Base-by-base conservation (phyloP, 2,113 vertebrate species). In the Nansenia antarctica region DNA sequence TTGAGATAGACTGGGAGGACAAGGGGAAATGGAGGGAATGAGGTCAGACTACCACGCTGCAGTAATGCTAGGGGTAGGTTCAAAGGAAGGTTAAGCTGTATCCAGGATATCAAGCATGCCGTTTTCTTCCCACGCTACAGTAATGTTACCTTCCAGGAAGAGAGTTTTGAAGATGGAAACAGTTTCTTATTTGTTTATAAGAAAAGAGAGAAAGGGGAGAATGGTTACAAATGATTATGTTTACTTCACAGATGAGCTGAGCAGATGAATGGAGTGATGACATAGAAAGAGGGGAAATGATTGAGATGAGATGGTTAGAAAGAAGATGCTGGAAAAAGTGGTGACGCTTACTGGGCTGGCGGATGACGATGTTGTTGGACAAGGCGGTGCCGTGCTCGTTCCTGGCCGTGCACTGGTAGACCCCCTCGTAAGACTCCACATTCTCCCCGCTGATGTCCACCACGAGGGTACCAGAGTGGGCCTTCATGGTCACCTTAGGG, bases 381-480 rank as follows among this genome's bases (percentile, higher is more conserved):
- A 99, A 68, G 3, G 97, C 96, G n/a, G 96, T 95, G 78, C 97
- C 97, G 0, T 95, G 93, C 58, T 94, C 94, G 39, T 99, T 99
- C 67, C 93, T 92, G 2, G 96, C 95, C 5, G 94, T 97, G 76
- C 97, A 99, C 85, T 99, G 97, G 82, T 98, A 99, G 5, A 95
- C 80, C 1, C 94, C 95, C 84, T 99, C 97, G 2, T 97, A 99
- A 0, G 91, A 85, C 73, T 99, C 96, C 0, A 92, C 94, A 65
- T 93, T 93, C 55, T 91, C 95, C 57, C 93, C 92, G 65, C 90
- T 95, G 91, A 98, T 97, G 86, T 98, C 96, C 86, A 99, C 82
- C 57, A 92, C 84, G 62, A 99, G 93, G 0, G 96, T 99, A 61
- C 97, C 97, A 12, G 95, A 95, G 80, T 93, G 91, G 31, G 91